Evolutionary conservation across 2,797 vertebrate genomes (phyloP), one percentile per base, ranked within the genome.

Genomic region (Acanthurus tractus): DNA sequence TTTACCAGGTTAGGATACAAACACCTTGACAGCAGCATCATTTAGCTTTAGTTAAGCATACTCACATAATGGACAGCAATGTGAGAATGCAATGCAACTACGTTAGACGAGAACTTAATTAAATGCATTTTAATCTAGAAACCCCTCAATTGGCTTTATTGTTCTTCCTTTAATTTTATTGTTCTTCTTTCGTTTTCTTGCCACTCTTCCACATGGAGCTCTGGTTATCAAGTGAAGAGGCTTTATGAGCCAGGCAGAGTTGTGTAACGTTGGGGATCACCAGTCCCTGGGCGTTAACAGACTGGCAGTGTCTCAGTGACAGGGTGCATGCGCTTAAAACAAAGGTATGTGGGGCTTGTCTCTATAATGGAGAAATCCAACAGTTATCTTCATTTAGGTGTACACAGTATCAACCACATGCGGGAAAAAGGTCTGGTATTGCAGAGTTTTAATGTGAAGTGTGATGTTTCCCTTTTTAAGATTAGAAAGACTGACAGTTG

Each of bases 1-100:
- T 96, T 97, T 96, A 97, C 94, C 94, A 90, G 88, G 95, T 97
- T 97, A 95, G 93, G 93, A 94, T 93, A 95, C 95, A 94, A 84
- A 89, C 92, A 94, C 93, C 88, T 83, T 95, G 96, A 95, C 95
- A 95, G 96, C 92, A 94, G 94, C 95, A 95, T 96, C 92, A 95
- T 96, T 97, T 88, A 95, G 95, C 94, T 95, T 74, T 91, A 94
- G 95, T 90, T 95, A 95, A 94, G 90, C 89, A 92, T 90, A 89
- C 83, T 78, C 86, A 82, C 93, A 95, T 89, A 88, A 91, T 86
- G 89, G 92, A 94, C 92, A 93, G 95, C 94, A 96, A 57, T 88
- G 94, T 94, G 95, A 96, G 94, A 96, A 94, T 93, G 95, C 94
- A 95, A 81, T 81, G 82, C 79, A 66, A 79, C 74, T 63, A 70